Conservation (phyloP, 2,888 invertebrate genomes). For the Perizoma flavofasciatum region DNA sequence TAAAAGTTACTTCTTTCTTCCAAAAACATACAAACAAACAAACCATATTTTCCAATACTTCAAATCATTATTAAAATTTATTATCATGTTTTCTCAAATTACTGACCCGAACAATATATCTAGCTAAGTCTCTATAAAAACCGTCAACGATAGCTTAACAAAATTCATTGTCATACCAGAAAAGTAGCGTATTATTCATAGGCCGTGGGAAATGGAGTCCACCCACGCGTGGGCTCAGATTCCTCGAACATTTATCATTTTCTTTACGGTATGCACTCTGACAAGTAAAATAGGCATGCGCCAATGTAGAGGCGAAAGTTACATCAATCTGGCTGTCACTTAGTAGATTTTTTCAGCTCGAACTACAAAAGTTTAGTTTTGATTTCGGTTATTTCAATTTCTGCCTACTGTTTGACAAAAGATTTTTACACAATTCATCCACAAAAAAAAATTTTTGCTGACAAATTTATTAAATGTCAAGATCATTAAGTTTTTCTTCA, state of each 20-base stretch:
- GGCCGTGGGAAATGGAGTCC: constrained; percentile 50
- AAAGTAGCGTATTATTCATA: constrained; percentile 41
- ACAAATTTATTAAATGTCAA: too few relatives aligned
- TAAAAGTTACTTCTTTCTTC: too few relatives aligned
- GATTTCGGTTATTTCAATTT: background rate
- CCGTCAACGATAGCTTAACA: constrained; percentile 43
- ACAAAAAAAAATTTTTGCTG: too few relatives aligned
- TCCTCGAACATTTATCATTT: constrained; percentile 55
- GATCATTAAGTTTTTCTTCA: too few relatives aligned
- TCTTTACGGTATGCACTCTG: constrained; percentile 28
- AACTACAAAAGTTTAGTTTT: background rate
- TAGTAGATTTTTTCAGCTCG: background rate
- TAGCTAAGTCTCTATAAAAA: constrained; percentile 49
- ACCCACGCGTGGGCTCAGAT: constrained; percentile 50
- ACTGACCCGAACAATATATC: constrained; percentile 42
- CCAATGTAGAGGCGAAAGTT: background rate
- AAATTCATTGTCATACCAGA: constrained; percentile 44
- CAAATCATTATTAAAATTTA: constrained; percentile 36
- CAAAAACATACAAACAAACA: too few relatives aligned
- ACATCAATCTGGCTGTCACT: too few relatives aligned
- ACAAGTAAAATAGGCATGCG: background rate
- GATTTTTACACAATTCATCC: too few relatives aligned
- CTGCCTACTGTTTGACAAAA: too few relatives aligned
- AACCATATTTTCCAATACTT: constrained; percentile 1
- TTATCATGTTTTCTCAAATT: constrained; percentile 30